Evolutionary conservation across 92 coral and sea anemone species (phyloP), one percentile per base, ranked within the genome.

Genomic region (Nematostella vectensis): DNA sequence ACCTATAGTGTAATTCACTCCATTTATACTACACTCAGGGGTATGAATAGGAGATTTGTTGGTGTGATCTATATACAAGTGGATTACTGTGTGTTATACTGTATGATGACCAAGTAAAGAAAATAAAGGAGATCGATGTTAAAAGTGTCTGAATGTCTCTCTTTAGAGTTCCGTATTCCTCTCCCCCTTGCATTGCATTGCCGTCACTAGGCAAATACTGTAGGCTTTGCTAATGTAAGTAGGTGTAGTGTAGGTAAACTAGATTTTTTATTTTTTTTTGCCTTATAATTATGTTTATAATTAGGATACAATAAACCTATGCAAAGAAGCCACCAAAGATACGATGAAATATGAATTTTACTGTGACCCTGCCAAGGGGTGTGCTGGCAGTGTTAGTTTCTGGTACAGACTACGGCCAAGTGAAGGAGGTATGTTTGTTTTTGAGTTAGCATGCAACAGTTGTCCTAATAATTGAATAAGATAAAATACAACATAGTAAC

Each of bases 371-470:
- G 76, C 62, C 11, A 50, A 30, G 39, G 89, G 96, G 3, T 89
- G 96, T 27, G 94, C 73, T 11, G 56, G 65, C 17, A 83, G 70
- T 48, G 74, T 78, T 0, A 76, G 71, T 45, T 84, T 89, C 71
- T 89, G 96, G 96, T 89, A 54, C 52, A 70, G 94, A 10, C 61
- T 89, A 8, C 74, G 67, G 4, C 85, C 83, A 48, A 89, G 94
- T 44, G 65, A 27, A 36, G 87, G 78, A 58, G 76, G 76, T 59
- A 62, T 57, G 60, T 16, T 25, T 30, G 33, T 0, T 1, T 27
- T 18, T 16, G 6, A n/a, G n/a, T 20, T 39, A 18, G 24, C 22
- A 3, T 40, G 12, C 29, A 37, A 23, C n/a, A n/a, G n/a, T n/a
- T n/a, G n/a, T n/a, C n/a, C n/a, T 15, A 36, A 36, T 36, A 8